Conservation (phyloP, 2,888 invertebrate genomes). For the Diarsia rubi region DNA sequence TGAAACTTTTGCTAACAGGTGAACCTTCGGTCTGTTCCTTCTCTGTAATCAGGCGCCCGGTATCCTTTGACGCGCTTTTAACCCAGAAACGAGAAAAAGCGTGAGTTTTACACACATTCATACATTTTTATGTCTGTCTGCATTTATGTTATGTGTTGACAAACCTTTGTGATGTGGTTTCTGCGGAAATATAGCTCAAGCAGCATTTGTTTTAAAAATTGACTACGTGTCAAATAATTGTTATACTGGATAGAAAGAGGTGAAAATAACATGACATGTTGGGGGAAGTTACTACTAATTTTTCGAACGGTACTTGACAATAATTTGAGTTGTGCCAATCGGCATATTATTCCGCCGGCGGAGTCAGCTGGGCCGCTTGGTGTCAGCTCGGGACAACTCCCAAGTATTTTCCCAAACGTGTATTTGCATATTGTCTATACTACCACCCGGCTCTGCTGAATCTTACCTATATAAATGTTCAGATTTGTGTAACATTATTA, state of each 20-base stretch:
- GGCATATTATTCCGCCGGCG: neutral
- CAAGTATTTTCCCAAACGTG: neutral
- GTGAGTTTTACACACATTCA: conserved; percentile 26
- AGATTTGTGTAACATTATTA: neutral
- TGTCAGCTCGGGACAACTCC: too few relatives aligned
- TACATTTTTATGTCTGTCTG: conserved; percentile 15
- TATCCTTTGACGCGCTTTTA: conserved; percentile 56
- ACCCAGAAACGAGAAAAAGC: conserved; percentile 55
- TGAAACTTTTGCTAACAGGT: neutral
- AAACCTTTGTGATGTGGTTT: conserved; percentile 25
- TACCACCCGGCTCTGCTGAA: neutral
- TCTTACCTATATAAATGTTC: neutral
- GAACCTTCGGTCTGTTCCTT: conserved; percentile 13
- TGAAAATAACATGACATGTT: neutral
- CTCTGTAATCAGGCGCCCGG: conserved; percentile 14
- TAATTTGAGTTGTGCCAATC: neutral
- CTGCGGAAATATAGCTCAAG: neutral
- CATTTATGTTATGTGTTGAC: neutral
- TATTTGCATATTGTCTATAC: neutral
- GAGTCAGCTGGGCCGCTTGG: too few relatives aligned
- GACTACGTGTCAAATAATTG: conserved; percentile 1
- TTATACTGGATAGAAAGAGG: neutral
- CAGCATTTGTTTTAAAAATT: conserved; percentile 3
- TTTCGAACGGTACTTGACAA: neutral
- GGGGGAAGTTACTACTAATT: neutral